Conservation (phyloP, 2,113 vertebrate genomes). For the Vidua chalybeata region DNA sequence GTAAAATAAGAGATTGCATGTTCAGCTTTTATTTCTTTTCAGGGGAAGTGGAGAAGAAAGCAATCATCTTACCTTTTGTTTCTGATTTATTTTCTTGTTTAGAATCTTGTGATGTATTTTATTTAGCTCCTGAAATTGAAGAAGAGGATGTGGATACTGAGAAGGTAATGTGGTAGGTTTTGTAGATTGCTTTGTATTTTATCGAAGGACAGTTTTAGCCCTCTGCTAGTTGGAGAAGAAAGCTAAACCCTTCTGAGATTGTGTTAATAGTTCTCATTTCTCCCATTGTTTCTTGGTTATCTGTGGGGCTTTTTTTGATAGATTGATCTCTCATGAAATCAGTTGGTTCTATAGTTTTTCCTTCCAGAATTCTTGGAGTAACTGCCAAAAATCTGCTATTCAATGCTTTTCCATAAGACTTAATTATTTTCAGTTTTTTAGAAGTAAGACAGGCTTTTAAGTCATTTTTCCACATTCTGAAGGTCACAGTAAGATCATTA, state of each 20-base stretch:
- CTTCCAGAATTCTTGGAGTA: background rate
- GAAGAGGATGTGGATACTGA: constrained; percentile 83
- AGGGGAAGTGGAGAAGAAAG: background rate
- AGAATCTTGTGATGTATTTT: constrained; percentile 83
- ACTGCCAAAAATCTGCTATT: background rate
- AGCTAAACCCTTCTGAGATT: background rate
- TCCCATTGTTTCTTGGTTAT: background rate
- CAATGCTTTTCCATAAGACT: background rate
- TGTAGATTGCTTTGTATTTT: background rate
- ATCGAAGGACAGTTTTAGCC: background rate
- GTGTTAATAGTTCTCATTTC: background rate
- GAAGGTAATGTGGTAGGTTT: constrained; percentile 77
- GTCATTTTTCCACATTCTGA: background rate
- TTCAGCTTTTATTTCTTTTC: background rate
- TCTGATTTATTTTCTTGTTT: constrained; percentile 14
- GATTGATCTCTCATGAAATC: background rate
- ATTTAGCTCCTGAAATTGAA: constrained; percentile 86
- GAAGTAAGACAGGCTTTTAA: background rate
- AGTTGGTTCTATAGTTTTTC: background rate
- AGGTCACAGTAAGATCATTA: background rate
- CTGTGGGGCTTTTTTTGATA: background rate
- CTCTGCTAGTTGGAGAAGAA: background rate
- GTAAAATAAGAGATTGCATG: constrained; percentile 51
- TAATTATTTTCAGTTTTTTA: background rate
- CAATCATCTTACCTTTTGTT: constrained; percentile 17